Evolutionary conservation across 1,140 invertebrate species (phyloP).

Genomic region (Nylanderia fulva): DNA sequence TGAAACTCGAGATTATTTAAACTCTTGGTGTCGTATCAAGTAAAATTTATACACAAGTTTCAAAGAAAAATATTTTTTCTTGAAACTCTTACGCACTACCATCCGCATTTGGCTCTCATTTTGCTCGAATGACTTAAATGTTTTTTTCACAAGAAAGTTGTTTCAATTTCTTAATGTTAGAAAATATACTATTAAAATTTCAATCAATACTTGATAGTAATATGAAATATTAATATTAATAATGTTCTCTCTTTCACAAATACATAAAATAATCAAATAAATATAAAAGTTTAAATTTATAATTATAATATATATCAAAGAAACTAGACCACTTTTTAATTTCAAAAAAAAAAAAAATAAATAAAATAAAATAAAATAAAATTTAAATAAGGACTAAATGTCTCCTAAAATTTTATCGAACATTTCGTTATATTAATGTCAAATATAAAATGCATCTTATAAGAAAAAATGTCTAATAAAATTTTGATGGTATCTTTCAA

Average conservation of each 20-base stretch:
- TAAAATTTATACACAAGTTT: no score
- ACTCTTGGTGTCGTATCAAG: no score
- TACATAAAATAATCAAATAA: not conserved
- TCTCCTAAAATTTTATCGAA: not conserved
- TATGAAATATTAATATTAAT: not conserved
- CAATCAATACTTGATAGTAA: not conserved
- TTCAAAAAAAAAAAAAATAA: not conserved
- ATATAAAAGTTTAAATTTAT: not conserved
- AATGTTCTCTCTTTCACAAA: not conserved
- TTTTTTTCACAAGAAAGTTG: no score
- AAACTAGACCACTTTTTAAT: not conserved
- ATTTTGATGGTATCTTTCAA: conserved; percentile 5
- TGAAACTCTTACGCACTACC: no score
- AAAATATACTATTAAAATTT: not conserved
- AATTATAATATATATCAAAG: not conserved
- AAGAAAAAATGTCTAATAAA: not conserved
- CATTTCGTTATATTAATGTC: not conserved
- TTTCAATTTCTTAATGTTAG: no score
- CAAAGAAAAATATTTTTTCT: no score
- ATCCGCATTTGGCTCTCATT: no score
- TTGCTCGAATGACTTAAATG: no score
- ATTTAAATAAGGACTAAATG: not conserved
- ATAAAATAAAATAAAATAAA: no score
- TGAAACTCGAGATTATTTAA: no score
- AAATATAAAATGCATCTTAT: not conserved